These are phyloP conservation scores for Octodon degus DNA, from an alignment of 2,113 vertebrate species.

Conservation along the genomic window DNA sequence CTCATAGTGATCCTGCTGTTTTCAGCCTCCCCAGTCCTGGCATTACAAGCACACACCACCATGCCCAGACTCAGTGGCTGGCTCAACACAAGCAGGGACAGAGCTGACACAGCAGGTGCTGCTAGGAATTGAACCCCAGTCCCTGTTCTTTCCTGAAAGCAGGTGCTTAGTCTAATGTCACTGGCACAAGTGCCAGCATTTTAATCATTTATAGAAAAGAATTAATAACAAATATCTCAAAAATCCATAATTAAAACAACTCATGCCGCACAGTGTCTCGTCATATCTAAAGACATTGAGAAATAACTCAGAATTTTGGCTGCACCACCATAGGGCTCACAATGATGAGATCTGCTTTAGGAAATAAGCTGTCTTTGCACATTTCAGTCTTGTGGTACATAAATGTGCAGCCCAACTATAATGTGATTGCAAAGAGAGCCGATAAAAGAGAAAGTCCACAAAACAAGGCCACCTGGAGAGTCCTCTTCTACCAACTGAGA, in stretches of 20 bases:
- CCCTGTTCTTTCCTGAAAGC: too few relatives aligned
- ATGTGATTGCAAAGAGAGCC: not conserved
- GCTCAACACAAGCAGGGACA: too few relatives aligned
- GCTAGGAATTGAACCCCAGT: too few relatives aligned
- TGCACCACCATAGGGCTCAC: not conserved
- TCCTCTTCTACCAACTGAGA: not conserved
- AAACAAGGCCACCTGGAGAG: not conserved
- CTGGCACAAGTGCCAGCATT: not conserved
- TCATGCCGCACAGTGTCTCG: too few relatives aligned
- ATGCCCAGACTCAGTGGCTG: too few relatives aligned
- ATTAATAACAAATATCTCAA: not conserved
- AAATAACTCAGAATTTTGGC: not conserved
- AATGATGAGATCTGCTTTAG: not conserved
- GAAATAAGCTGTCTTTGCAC: not conserved
- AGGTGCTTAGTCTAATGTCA: too few relatives aligned
- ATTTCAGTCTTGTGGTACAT: not conserved
- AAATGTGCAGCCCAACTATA: not conserved
- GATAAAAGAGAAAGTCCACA: not conserved
- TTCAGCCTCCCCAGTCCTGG: too few relatives aligned
- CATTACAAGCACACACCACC: too few relatives aligned
- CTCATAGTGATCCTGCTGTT: too few relatives aligned
- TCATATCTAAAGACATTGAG: not conserved
- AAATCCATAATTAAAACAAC: not conserved
- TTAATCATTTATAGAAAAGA: constrained; percentile 17
- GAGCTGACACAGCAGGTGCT: too few relatives aligned